phyloP scores from a whole-genome alignment of 2,888 invertebrate species.

The Schizaphis graminum region DNA sequence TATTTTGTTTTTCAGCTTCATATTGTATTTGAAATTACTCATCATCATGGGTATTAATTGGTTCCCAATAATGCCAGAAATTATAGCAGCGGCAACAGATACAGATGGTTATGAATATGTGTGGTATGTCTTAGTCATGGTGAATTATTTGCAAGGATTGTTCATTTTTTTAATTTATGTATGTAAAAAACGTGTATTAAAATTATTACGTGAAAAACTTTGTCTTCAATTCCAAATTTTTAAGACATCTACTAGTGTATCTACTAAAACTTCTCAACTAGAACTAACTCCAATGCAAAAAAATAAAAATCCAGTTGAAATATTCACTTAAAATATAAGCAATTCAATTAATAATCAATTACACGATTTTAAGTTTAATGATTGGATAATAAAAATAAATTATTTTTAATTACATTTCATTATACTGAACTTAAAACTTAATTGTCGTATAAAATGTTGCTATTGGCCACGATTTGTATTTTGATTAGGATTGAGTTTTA shows the following conservation, averaged over 20 bases:
- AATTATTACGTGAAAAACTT: slow-evolving; percentile 71
- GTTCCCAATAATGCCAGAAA: slow-evolving; percentile 84
- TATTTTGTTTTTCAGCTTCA: slow-evolving; percentile 76
- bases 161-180: too few relatives aligned
- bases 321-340: background rate
- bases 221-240: slow-evolving; percentile 50
- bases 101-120: too few relatives aligned
- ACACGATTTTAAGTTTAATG: slow-evolving; percentile 41
- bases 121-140: too few relatives aligned
- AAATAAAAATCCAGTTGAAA: slow-evolving; percentile 15
- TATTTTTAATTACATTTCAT: background rate
- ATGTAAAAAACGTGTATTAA: too few relatives aligned
- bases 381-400: background rate
- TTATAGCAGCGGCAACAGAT: slow-evolving; percentile 84
- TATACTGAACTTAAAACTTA: background rate
- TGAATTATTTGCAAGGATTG: too few relatives aligned
- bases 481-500: too few relatives aligned
- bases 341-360: slow-evolving; percentile 33
- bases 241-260: slow-evolving; percentile 8
- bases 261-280: slow-evolving; percentile 41
- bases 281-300: background rate
- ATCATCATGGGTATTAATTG: slow-evolving; percentile 90
- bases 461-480: too few relatives aligned
- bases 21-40: slow-evolving; percentile 83
- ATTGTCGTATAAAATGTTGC: background rate